These are phyloP conservation scores for Cerastis leucographa DNA, from an alignment of 2,888 invertebrate genomes.

Conservation along the genomic window DNA sequence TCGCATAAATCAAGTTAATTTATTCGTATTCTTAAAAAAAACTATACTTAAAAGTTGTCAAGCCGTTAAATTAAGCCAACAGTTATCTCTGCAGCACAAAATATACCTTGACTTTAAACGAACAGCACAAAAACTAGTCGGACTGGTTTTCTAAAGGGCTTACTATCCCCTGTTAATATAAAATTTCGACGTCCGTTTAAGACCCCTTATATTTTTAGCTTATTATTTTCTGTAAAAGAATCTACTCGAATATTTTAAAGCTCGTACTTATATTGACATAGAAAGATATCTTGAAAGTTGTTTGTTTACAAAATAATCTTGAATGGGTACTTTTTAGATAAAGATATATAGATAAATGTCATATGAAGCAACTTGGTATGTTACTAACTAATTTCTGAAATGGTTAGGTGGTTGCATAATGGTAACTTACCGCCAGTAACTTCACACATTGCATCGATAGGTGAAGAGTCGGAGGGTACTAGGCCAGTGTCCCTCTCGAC, in stretches of 20 bases:
- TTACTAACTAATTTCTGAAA: background rate
- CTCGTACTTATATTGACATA: conserved; percentile 29
- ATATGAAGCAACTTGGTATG: background rate
- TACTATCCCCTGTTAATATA: conserved; percentile 68
- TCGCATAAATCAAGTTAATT: background rate
- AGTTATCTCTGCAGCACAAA: conserved; percentile 21
- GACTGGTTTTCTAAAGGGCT: conserved; percentile 79
- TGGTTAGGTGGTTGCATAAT: background rate
- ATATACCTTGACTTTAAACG: conserved; percentile 74
- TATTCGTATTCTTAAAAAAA: conserved; percentile 7
- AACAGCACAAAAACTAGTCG: conserved; percentile 77
- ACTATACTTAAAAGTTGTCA: background rate
- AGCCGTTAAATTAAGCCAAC: conserved; percentile 18
- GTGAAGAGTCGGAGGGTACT: conserved; percentile 98
- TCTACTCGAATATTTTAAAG: conserved; percentile 28
- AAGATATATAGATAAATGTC: conserved; percentile 7
- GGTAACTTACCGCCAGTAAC: conserved; percentile 96
- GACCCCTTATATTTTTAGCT: conserved; percentile 23
- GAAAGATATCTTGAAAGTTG: conserved; percentile 27
- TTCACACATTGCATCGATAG: conserved; percentile 99
- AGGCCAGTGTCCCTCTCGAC: conserved; percentile 96
- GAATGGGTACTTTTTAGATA: conserved; percentile 20
- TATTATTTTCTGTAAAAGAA: conserved; percentile 44
- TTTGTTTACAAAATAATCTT: conserved; percentile 43
- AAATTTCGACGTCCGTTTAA: conserved; percentile 61